Conservation (phyloP, 2,888 invertebrate species). For the Watsonalla binaria region DNA sequence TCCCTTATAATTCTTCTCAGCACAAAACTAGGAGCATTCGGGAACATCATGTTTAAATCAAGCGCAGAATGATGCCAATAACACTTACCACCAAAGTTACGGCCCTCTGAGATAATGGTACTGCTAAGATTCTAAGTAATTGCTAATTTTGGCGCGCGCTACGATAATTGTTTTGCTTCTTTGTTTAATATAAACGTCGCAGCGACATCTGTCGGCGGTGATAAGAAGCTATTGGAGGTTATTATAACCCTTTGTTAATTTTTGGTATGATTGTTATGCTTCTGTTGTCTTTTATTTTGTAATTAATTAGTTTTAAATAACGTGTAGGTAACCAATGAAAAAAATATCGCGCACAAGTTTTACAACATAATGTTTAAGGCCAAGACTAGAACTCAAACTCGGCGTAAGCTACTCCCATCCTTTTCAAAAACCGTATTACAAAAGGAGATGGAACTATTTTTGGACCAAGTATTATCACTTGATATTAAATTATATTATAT, state of each 20-base stretch:
- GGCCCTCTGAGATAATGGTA: slow-evolving; percentile 57
- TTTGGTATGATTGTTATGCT: background rate
- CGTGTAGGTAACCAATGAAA: too few species aligned
- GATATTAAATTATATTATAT: too few species aligned
- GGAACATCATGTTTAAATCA: slow-evolving; percentile 73
- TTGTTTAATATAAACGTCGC: slow-evolving; percentile 23
- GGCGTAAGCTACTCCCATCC: too few species aligned
- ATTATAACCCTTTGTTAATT: background rate
- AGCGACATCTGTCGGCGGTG: slow-evolving; percentile 12
- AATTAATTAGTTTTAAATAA: too few species aligned
- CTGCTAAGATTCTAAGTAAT: slow-evolving; percentile 66
- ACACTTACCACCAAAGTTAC: slow-evolving; percentile 67
- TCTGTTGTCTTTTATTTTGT: too few species aligned
- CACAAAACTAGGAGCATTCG: slow-evolving; percentile 8
- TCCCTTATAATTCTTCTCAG: background rate
- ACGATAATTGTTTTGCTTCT: slow-evolving; percentile 60
- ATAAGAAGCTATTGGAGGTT: background rate
- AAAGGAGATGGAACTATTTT: too few species aligned
- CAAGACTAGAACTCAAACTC: too few species aligned
- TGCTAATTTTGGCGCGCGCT: slow-evolving; percentile 60
- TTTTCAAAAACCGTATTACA: too few species aligned
- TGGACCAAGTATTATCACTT: too few species aligned
- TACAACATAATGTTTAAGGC: too few species aligned
- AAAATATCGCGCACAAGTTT: too few species aligned
- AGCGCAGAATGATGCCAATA: slow-evolving; percentile 68